Conservation (phyloP, 2,797 vertebrate species). For the Argentina silus region DNA sequence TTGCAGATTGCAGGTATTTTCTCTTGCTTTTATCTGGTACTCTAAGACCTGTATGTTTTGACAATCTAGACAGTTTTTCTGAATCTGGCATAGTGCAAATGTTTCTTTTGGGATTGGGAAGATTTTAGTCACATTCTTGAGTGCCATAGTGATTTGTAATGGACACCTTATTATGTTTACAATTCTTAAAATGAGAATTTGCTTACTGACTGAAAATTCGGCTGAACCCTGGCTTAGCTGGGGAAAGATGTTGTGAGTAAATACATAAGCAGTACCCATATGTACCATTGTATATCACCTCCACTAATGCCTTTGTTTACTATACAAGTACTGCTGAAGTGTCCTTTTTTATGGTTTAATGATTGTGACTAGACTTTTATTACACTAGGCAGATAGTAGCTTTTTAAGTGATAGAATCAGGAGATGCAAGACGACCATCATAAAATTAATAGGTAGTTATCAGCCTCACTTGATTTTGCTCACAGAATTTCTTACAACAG, state of each 20-base stretch:
- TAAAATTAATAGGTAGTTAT: too few relatives aligned
- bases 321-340: constrained; percentile 29
- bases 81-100: constrained; percentile 9
- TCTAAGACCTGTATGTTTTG: constrained; percentile 10
- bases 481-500: not conserved
- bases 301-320: constrained; percentile 16
- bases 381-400: not conserved
- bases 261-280: not conserved
- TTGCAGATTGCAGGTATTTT: constrained; percentile 36
- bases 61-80: not conserved
- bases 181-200: too few relatives aligned
- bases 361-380: too few relatives aligned
- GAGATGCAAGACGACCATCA: too few relatives aligned
- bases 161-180: constrained; percentile 20
- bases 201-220: not conserved
- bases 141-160: constrained; percentile 39
- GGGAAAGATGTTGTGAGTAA: not conserved
- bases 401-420: constrained; percentile 15
- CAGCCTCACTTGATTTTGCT: too few relatives aligned
- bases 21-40: constrained; percentile 27
- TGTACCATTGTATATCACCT: constrained; percentile 20
- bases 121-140: constrained; percentile 6
- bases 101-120: constrained; percentile 26
- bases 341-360: constrained; percentile 17
- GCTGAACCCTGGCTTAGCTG: not conserved